Conservation (phyloP, 2,113 vertebrate genomes). For the Equus przewalskii region DNA sequence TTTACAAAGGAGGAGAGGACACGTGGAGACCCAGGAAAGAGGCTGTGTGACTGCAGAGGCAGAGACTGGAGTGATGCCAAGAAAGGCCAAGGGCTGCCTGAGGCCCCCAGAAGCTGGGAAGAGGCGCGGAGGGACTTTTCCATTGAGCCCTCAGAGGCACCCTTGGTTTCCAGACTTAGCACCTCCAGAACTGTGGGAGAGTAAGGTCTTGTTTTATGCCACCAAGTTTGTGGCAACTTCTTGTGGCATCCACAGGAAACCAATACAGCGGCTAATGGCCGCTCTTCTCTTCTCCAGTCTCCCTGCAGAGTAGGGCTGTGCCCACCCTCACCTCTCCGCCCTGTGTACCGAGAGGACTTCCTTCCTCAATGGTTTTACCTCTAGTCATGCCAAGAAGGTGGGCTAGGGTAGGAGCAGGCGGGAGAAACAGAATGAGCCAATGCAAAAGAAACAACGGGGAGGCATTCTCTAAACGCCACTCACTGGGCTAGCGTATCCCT, state of each 20-base stretch:
- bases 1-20: neutral
- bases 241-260: neutral
- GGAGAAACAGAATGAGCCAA: neutral
- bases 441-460: neutral
- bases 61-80: neutral
- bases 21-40: neutral
- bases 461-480: neutral
- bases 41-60: neutral
- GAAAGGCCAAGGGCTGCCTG: rapidly evolving
- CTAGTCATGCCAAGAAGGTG: neutral
- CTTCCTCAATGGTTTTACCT: neutral
- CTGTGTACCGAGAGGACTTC: neutral
- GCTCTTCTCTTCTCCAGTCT: neutral
- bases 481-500: neutral
- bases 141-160: neutral
- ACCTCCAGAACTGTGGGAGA: neutral
- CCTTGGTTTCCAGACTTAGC: neutral
- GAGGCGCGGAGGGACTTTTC: neutral
- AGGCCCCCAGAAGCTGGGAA: neutral
- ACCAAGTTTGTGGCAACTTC: neutral
- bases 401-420: rapidly evolving
- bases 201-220: neutral
- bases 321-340: neutral
- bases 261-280: neutral
- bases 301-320: too few species aligned